Conservation (phyloP, 2,888 invertebrate genomes). For the Hydrotaea cyrtoneurina region DNA sequence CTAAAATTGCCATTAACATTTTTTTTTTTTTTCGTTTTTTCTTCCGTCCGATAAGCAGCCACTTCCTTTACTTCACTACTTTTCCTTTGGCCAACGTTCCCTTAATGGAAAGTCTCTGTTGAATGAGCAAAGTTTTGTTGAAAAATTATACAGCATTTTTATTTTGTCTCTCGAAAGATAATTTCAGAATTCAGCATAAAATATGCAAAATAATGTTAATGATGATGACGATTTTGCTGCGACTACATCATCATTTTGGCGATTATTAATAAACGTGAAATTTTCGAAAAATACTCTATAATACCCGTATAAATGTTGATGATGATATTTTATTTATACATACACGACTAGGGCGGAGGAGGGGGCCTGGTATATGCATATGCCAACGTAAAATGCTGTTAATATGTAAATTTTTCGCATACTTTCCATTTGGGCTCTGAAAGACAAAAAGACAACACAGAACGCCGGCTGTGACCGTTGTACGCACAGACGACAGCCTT, state of each 20-base stretch:
- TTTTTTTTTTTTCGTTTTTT: neutral
- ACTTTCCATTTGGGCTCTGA: constrained; percentile 29
- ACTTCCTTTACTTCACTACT: neutral
- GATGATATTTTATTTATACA: neutral
- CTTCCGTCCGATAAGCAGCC: neutral
- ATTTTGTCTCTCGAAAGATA: neutral
- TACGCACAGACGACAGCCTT: neutral
- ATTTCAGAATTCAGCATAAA: neutral
- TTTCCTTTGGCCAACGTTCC: neutral
- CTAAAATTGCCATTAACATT: neutral
- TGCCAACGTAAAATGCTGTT: constrained; percentile 10
- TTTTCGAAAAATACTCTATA: neutral
- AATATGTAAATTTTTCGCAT: constrained; percentile 48
- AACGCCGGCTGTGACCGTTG: neutral
- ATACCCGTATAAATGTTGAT: neutral
- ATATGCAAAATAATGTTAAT: constrained; percentile 1
- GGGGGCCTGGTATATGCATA: neutral
- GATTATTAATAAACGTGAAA: neutral
- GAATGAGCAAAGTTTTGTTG: neutral
- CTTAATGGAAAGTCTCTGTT: neutral
- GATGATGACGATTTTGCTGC: neutral
- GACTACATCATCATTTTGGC: neutral
- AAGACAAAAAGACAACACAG: constrained; percentile 2
- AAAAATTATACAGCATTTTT: neutral
- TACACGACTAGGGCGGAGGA: neutral